Evolutionary conservation across 2,888 invertebrate genomes (phyloP), one percentile per base, ranked within the genome.

Genomic region (Temnothorax ravouxi): DNA sequence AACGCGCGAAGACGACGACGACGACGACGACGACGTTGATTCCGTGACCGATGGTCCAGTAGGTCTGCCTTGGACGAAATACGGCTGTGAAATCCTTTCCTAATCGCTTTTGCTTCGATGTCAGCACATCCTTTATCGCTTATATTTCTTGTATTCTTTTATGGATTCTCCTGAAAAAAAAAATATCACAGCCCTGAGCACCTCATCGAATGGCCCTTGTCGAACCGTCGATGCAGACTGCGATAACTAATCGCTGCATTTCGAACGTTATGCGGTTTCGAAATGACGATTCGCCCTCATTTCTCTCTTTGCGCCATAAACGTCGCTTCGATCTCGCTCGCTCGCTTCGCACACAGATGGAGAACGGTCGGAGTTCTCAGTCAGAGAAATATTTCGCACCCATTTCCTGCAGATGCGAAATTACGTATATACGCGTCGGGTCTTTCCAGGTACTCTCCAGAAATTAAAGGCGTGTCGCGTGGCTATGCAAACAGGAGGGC

Each of bases 21-120:
- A 6, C 9, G 34, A 6, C 15, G 34, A 6, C 25, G 25, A 25
- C 15, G 29, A 4, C 34, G 15, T 74, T 25, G 15, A 64, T 15
- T 50, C 59, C 47, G 52, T 21, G 25, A 52, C 15, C 34, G 38
- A 67, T 21, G 62, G 47, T 75, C 52, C 66, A 25, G 2, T 34
- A 18, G 29, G 25, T 38, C 66, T 21, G 34, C 47, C 13, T 52
- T n/a, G 69, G 25, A 76, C 52, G 76, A 76, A 69, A 76, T 67
- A 69, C 76, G 76, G 71, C 76, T 76, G 76, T 76, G 76, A 76
- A 41, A 67, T 59, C 8, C 25, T 52, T 67, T 69, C 67, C 21
- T 59, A 59, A 75, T 75, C 62, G 75, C 75, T 62, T 75, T 18
- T 18, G 29, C 61, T 29, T 52, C 50, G 13, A 11, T 13, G 21